Evolutionary conservation across 2,888 invertebrate genomes (phyloP), one percentile per base, ranked within the genome.

Genomic region (Xanthorhoe designata): DNA sequence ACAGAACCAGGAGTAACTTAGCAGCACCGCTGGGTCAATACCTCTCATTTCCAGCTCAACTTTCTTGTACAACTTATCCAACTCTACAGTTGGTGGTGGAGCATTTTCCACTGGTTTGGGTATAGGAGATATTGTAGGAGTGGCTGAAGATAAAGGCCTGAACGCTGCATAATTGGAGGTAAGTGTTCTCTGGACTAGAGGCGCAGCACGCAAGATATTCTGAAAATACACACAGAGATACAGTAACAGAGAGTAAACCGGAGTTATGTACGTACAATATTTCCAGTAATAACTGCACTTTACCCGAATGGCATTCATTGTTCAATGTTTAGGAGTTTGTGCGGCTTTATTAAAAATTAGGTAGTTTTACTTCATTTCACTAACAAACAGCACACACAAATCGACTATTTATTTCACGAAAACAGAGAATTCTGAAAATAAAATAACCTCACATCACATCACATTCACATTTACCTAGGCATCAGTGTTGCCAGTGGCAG

Each of bases 1-100:
- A 24, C 97, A 96, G 91, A 98, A 99, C 94, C 95, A 95, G 13
- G 96, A 95, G 84, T 98, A 99, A 90, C 98, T 99, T 70, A 96
- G 95, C 19, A 99, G 87, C 0, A 99, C 98, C 0, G 97, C 97
- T 1, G 95, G 95, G 85, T 99, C 99, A 80, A 98, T 96, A 15
- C 98, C 97, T 82, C 96, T 95, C 76, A 98, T 94, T 92, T 99
- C 98, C 66, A 99, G 83, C 85, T 97, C 97, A 8, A 99, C 91
- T 77, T 95, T 95, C 87, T 96, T 97, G 81, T 95, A 98, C 47
- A 99, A 92, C 86, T 96, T 97, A 80, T 98, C 98, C 7, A 93
- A 82, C 83, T 95, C 94, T 7, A 87, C 67, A 0, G 76, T n/a
- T 38, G 74, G 49, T 49, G 81, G 75, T 1, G 80, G 61, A 17